phyloP scores from a whole-genome alignment of 2,797 vertebrate species.

The Gymnoscopelus braueri region DNA sequence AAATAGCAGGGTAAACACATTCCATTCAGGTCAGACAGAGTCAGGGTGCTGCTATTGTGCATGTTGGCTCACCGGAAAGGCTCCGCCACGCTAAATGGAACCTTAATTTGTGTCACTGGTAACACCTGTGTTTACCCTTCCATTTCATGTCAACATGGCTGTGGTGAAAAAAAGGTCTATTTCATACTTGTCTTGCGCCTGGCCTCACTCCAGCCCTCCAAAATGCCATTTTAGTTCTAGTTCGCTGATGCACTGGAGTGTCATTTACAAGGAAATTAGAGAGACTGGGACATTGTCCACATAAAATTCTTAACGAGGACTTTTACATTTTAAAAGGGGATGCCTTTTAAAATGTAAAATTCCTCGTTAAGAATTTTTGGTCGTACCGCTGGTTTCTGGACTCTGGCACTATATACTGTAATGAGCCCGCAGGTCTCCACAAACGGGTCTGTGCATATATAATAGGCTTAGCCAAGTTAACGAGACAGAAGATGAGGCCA shows the following conservation, averaged over 20 bases:
- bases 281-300: not conserved
- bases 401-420: conserved; percentile 29
- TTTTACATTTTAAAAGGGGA: too few species aligned
- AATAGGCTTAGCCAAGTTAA: conserved; percentile 56
- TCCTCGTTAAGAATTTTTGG: conserved; percentile 36
- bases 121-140: too few species aligned
- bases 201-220: conserved; percentile 31
- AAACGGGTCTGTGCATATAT: conserved; percentile 48
- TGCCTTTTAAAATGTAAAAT: conserved; percentile 7
- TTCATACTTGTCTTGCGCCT: conserved; percentile 53
- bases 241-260: conserved; percentile 12
- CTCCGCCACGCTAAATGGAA: too few species aligned
- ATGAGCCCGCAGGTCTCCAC: conserved; percentile 48
- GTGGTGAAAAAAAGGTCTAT: conserved; percentile 14
- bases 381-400: conserved; percentile 38
- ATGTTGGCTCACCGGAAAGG: too few species aligned
- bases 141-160: too few species aligned
- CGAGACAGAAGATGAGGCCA: conserved; percentile 50
- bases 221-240: conserved; percentile 32
- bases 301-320: too few species aligned
- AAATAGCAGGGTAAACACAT: too few species aligned
- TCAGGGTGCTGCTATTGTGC: too few species aligned
- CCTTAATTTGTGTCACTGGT: too few species aligned
- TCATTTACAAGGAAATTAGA: conserved; percentile 19
- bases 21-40: too few species aligned